Evolutionary conservation across 2,797 vertebrate species (phyloP).

Genomic region (Dipus sagitta): DNA sequence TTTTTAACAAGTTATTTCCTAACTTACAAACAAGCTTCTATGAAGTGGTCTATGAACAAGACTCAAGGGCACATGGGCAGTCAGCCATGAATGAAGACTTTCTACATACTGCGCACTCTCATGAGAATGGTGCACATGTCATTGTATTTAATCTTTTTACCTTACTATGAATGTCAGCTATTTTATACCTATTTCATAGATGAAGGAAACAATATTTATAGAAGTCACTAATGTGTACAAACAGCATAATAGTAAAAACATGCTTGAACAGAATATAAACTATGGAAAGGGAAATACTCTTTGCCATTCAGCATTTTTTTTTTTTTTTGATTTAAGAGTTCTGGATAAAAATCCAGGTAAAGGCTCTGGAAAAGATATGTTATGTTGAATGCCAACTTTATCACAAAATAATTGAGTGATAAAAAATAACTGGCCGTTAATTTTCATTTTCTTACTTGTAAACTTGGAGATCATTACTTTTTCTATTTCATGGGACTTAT

Average conservation of each 20-base stretch:
- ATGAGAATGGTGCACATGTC: neutral
- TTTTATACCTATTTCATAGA: neutral
- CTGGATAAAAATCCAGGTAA: neutral
- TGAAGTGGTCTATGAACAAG: neutral
- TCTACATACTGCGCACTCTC: neutral
- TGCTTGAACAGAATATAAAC: neutral
- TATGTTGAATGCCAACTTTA: neutral
- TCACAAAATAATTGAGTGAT: neutral
- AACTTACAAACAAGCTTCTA: neutral
- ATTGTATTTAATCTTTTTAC: neutral
- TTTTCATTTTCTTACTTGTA: constrained; percentile 28
- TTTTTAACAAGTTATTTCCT: constrained; percentile 1
- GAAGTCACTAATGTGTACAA: neutral
- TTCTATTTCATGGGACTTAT: neutral
- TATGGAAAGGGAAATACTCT: neutral
- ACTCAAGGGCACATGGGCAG: neutral
- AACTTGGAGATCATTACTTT: neutral
- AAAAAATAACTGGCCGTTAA: neutral
- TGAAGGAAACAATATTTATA: neutral
- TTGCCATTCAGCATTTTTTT: neutral
- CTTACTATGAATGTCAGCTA: neutral
- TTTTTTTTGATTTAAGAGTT: neutral
- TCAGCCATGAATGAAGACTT: neutral
- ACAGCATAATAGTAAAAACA: neutral
- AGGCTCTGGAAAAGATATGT: neutral